These are phyloP conservation scores for Cyaniris semiargus DNA, from an alignment of 2,888 invertebrate species.

Conservation along the genomic window DNA sequence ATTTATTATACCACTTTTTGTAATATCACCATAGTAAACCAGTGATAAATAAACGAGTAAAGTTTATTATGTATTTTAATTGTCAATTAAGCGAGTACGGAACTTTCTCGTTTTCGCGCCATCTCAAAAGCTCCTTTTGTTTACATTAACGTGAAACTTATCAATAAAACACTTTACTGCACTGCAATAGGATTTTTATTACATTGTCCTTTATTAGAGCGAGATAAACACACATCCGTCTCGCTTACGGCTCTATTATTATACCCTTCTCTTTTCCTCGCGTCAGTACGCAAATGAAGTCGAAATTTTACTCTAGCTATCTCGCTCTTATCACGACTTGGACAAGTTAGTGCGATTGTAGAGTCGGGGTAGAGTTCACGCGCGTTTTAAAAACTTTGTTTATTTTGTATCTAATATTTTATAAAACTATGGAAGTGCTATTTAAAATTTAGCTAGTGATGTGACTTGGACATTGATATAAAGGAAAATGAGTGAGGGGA, in stretches of 20 bases:
- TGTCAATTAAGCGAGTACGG: background rate
- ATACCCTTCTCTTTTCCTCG: slow-evolving; percentile 55
- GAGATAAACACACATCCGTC: slow-evolving; percentile 44
- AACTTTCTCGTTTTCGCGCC: slow-evolving; percentile 42
- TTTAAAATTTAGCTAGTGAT: slow-evolving; percentile 46
- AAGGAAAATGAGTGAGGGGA: slow-evolving; percentile 56
- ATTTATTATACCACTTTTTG: no score
- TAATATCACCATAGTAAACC: background rate
- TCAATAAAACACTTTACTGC: slow-evolving; percentile 14
- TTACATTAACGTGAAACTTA: slow-evolving; percentile 30
- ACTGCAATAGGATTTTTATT: slow-evolving; percentile 28
- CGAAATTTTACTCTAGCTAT: slow-evolving; percentile 40
- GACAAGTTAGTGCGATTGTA: slow-evolving; percentile 53
- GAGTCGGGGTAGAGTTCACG: slow-evolving; percentile 45
- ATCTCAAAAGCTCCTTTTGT: slow-evolving; percentile 41
- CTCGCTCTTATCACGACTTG: slow-evolving; percentile 45
- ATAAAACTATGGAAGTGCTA: slow-evolving; percentile 46
- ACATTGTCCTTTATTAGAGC: slow-evolving; percentile 33
- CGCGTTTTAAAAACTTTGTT: slow-evolving; percentile 48
- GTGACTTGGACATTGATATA: slow-evolving; percentile 49
- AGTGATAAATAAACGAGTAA: background rate
- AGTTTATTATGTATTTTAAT: background rate
- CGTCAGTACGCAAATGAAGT: slow-evolving; percentile 31
- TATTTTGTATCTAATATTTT: slow-evolving; percentile 49
- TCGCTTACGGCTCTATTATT: slow-evolving; percentile 46